phyloP scores from a whole-genome alignment of 2,888 invertebrate species.

The Mesoligia furuncula region DNA sequence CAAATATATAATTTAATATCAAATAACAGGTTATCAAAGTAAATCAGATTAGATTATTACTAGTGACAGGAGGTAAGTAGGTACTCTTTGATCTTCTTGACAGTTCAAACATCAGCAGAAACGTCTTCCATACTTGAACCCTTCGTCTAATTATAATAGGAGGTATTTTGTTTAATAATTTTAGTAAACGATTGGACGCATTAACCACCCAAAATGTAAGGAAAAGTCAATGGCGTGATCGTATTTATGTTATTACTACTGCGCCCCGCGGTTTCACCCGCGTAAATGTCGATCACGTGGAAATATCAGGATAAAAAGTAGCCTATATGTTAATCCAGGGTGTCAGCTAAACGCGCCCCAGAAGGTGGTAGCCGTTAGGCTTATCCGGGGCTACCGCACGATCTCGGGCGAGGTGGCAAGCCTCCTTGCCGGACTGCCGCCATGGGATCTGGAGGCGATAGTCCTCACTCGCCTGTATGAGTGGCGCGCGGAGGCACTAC shows the following conservation, averaged over 20 bases:
- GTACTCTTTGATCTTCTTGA: background rate
- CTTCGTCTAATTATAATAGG: background rate
- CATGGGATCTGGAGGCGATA: no score
- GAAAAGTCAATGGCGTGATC: background rate
- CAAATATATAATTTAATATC: constrained; percentile 11
- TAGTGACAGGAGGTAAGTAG: background rate
- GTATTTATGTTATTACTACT: background rate
- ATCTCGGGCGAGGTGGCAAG: no score
- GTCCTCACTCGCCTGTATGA: no score
- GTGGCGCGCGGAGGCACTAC: no score
- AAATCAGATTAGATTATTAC: background rate
- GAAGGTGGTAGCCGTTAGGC: no score
- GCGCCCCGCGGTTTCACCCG: no score
- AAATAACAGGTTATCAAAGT: constrained; percentile 11
- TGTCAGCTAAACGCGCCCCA: no score
- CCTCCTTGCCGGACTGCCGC: no score
- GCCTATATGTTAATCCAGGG: no score
- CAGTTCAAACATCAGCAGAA: background rate
- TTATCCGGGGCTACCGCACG: no score
- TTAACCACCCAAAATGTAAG: background rate
- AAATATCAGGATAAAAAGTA: no score
- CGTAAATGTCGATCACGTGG: no score
- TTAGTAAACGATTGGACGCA: background rate
- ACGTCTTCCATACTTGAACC: background rate
- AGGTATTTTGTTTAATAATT: background rate